phyloP scores from a whole-genome alignment of 2,888 invertebrate genomes.

The Lampropteryx suffumata region DNA sequence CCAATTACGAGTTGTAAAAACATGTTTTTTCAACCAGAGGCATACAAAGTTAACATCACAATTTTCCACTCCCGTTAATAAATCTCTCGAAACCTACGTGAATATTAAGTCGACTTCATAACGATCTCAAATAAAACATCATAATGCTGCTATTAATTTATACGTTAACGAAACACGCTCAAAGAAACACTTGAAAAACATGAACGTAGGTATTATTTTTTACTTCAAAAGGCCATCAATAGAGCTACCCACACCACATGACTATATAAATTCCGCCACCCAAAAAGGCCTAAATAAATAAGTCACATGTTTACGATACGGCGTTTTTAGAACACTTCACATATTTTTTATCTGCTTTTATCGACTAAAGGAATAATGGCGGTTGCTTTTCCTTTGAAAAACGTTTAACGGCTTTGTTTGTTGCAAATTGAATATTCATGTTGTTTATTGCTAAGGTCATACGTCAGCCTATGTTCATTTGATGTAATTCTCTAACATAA shows the following conservation, averaged over 20 bases:
- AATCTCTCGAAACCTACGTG: slow-evolving; percentile 7
- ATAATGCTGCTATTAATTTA: slow-evolving; percentile 28
- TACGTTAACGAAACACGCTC: slow-evolving; percentile 43
- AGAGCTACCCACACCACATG: slow-evolving; percentile 34
- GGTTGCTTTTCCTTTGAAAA: slow-evolving; percentile 42
- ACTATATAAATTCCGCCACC: slow-evolving; percentile 40
- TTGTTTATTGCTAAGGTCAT: slow-evolving; percentile 33
- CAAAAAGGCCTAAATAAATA: slow-evolving; percentile 44
- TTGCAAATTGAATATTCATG: slow-evolving; percentile 54
- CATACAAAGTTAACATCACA: slow-evolving; percentile 3
- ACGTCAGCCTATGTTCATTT: slow-evolving; percentile 17
- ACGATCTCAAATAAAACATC: slow-evolving; percentile 25
- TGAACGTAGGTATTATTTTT: slow-evolving; percentile 47
- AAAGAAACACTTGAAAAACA: slow-evolving; percentile 56
- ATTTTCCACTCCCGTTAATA: slow-evolving; percentile 10
- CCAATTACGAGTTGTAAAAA: too few species aligned
- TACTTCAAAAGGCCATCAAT: slow-evolving; percentile 55
- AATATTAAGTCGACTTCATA: slow-evolving; percentile 22
- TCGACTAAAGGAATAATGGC: slow-evolving; percentile 45
- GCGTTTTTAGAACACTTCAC: slow-evolving; percentile 48
- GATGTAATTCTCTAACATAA: slow-evolving; percentile 14
- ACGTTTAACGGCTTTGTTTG: slow-evolving; percentile 42
- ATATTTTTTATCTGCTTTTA: slow-evolving; percentile 49
- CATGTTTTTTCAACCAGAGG: too few species aligned
- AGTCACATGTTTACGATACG: slow-evolving; percentile 45